Evolutionary conservation across 92 coral and sea anemone genomes (phyloP), one percentile per base, ranked within the genome.

Genomic region (Epizoanthus stellaris): DNA sequence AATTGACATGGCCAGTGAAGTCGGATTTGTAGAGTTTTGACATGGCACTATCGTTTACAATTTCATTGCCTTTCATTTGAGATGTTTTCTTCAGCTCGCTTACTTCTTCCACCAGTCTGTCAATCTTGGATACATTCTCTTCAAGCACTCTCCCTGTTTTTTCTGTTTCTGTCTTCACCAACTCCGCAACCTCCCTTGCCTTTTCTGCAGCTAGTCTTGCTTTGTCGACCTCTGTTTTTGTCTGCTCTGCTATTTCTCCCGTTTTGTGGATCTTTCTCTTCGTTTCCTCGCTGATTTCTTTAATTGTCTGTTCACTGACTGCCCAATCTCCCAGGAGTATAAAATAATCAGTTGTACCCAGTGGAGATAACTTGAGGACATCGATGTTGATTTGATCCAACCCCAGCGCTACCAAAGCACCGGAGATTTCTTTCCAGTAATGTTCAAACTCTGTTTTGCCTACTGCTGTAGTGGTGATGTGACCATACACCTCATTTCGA

Each of bases 341-440:
- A 73, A 30, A 30, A 30, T 30, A 30, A 30, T 30, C 34, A 30
- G 34, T 30, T 30, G 34, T 30, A 30, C 34, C 34, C 34, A 30
- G 34, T 30, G 34, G 34, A 30, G 34, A 30, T 30, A 1, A 30
- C 34, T 30, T 30, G 67, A 75, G 67, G 81, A 75, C 38, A 7
- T 75, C 81, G 38, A 75, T 75, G 81, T 53, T 75, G 60, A 75
- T 58, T 23, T 58, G 81, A 75, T 75, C 81, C 60, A 57, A 75
- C 3, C 81, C 81, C 15, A 75, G 53, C 34, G 81, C 60, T 4
- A 58, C 66, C 67, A 75, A 58, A 13, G 81, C 67, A n/a, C 67
- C 21, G 23, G 81, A 75, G 30, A 75, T 75, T 9, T 75, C 81
- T 67, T 75, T 57, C 81, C 81, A 75, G 30, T 30, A 30, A 30